Evolutionary conservation across 2,888 invertebrate genomes (phyloP), one percentile per base, ranked within the genome.

Genomic region (Rugalucina vietnamica): DNA sequence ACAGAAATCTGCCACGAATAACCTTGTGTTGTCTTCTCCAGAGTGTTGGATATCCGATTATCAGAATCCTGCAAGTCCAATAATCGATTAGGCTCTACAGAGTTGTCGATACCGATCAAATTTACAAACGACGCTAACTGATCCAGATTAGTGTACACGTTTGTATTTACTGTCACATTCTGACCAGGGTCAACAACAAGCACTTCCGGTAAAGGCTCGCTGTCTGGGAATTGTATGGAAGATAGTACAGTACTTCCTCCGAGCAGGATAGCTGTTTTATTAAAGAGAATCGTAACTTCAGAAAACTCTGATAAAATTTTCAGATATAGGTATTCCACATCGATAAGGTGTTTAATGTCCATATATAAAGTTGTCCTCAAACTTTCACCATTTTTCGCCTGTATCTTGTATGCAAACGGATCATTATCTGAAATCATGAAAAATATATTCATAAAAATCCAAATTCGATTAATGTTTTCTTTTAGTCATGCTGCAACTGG

Each of bases 231-330:
- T 70, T 79, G 80, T 27, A 88, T 80, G 2, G 85, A 80, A 14
- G 82, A 82, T 37, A 88, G 50, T 24, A 82, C 70, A 1, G 74
- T 65, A 18, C 69, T 84, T 21, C 83, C 80, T 71, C 81, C 85
- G 27, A 43, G 39, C 32, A 84, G 75, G 24, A 84, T 57, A 12
- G 78, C 18, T 8, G 72, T 77, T 72, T 78, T 85, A 29, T 86
- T 85, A 60, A 88, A 88, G 5, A 88, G 65, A 34, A 88, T 65
- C 4, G 85, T 88, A 14, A 88, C 60, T 77, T 88, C 88, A 24
- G 85, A 85, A 60, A 82, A 85, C 39, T 88, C 88, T 24, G 88
- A 88, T 8, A 88, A 49, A 10, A 88, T 82, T 32, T 88, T 88
- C 27, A 88, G 43, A 43, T 88, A 88, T 0, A 88, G 75, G 2